Conservation (phyloP, 2,113 vertebrate species). For the Callorhinus ursinus region DNA sequence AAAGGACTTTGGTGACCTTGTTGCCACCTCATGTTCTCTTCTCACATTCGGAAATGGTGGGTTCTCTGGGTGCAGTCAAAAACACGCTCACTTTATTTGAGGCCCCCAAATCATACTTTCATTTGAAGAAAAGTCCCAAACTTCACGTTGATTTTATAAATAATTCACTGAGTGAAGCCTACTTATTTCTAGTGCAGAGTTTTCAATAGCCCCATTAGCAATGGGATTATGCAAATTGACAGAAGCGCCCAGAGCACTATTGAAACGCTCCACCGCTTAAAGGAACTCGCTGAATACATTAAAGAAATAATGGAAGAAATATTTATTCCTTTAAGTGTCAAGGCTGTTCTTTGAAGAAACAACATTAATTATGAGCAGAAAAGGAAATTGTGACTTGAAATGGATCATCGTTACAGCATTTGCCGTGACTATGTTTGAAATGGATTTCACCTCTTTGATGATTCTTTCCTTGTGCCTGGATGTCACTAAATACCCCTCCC, state of each 20-base stretch:
- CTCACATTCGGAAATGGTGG: not conserved
- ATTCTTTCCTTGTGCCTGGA: not conserved
- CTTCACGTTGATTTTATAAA: constrained; percentile 45
- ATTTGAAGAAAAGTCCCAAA: not conserved
- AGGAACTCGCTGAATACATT: not conserved
- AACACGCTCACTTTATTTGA: not conserved
- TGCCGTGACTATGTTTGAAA: not conserved
- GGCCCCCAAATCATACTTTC: not conserved
- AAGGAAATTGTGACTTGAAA: constrained; percentile 1
- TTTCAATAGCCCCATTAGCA: not conserved
- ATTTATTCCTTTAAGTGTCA: constrained; percentile 8
- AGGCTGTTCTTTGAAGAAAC: constrained; percentile 33
- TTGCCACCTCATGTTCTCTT: not conserved
- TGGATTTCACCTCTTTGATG: not conserved
- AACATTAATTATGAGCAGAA: constrained; percentile 51
- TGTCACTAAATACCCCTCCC: not conserved
- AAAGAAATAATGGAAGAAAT: constrained; percentile 40
- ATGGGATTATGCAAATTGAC: constrained; percentile 24
- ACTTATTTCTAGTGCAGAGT: not conserved
- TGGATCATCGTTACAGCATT: not conserved
- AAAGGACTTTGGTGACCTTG: not conserved
- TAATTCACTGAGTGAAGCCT: not conserved
- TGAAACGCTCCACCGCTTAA: not conserved
- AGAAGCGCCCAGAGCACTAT: not conserved
- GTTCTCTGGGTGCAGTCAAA: not conserved